phyloP scores from a whole-genome alignment of 2,888 invertebrate genomes.

The Adelphocoris suturalis region DNA sequence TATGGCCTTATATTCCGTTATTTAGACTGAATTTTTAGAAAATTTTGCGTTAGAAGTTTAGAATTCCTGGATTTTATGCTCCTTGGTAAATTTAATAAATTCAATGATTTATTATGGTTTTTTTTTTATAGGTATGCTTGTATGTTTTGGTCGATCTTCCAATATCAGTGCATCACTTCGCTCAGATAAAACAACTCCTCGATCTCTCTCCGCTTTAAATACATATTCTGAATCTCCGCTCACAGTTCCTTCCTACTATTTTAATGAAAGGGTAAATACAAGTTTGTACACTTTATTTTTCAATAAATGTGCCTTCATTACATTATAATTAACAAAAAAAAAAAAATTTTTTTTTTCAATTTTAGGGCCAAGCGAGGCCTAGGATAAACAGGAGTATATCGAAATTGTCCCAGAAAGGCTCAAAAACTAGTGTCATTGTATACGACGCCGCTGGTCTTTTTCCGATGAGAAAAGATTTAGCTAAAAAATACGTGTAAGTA shows the following conservation, averaged over 20 bases:
- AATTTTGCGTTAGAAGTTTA: too few relatives aligned
- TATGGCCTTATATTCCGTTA: too few relatives aligned
- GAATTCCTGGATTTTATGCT: too few relatives aligned
- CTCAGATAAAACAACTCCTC: constrained; percentile 86
- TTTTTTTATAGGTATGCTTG: constrained; percentile 82
- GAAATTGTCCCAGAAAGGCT: constrained; percentile 74
- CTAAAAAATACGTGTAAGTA: constrained; percentile 88
- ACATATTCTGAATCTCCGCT: constrained; percentile 74
- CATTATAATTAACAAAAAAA: too few relatives aligned
- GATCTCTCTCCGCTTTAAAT: constrained; percentile 87
- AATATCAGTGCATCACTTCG: constrained; percentile 80
- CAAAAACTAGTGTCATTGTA: constrained; percentile 83
- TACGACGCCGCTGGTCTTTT: constrained; percentile 88
- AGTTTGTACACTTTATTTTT: background rate
- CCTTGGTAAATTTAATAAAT: too few relatives aligned
- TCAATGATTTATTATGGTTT: background rate
- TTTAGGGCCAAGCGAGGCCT: constrained; percentile 63
- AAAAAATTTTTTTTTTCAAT: too few relatives aligned
- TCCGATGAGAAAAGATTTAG: constrained; percentile 88
- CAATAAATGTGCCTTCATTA: too few relatives aligned
- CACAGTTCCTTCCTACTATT: constrained; percentile 82
- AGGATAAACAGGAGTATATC: constrained; percentile 71
- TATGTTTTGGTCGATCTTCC: constrained; percentile 90
- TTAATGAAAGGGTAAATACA: constrained; percentile 85
- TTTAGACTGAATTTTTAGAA: too few relatives aligned